A percentile compares a stretch with the other conserved stretches of the same genome.
phyloP scores from a whole-genome alignment of 2,888 invertebrate genomes.

The Linnaemya tessellans region DNA sequence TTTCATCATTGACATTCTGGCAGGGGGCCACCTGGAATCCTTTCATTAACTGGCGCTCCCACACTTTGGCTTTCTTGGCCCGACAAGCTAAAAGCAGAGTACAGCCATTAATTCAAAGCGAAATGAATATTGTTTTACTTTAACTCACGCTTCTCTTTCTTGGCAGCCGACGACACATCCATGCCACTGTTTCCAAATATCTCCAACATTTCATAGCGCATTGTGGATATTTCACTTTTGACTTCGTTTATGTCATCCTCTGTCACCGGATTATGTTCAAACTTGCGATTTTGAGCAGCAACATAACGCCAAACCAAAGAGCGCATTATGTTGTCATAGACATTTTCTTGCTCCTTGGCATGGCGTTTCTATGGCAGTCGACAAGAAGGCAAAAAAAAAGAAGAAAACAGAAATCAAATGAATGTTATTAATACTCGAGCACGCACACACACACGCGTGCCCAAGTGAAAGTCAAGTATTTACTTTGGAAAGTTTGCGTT shows the following conservation, averaged over 20 bases:
- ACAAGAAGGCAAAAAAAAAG: background rate
- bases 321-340: slow-evolving; percentile 92
- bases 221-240: slow-evolving; percentile 95
- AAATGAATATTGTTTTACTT: background rate
- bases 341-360: slow-evolving; percentile 87
- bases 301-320: slow-evolving; percentile 97
- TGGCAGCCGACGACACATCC: slow-evolving; percentile 90
- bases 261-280: slow-evolving; percentile 93
- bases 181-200: slow-evolving; percentile 94
- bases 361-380: slow-evolving; percentile 81
- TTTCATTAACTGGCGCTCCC: slow-evolving; percentile 94
- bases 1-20: slow-evolving; percentile 84
- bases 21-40: slow-evolving; percentile 94
- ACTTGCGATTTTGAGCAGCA: slow-evolving; percentile 92
- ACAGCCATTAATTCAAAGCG: background rate
- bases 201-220: slow-evolving; percentile 95
- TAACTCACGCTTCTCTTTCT: slow-evolving; percentile 88
- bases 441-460: background rate
- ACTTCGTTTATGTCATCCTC: slow-evolving; percentile 97
- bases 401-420: no score
- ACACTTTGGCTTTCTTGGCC: slow-evolving; percentile 91
- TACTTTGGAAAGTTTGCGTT: slow-evolving; percentile 81
- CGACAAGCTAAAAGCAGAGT: slow-evolving; percentile 85
- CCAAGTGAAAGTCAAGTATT: background rate
- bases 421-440: background rate